Conservation (phyloP, 2,113 vertebrate genomes). For the Eleginops maclovinus region DNA sequence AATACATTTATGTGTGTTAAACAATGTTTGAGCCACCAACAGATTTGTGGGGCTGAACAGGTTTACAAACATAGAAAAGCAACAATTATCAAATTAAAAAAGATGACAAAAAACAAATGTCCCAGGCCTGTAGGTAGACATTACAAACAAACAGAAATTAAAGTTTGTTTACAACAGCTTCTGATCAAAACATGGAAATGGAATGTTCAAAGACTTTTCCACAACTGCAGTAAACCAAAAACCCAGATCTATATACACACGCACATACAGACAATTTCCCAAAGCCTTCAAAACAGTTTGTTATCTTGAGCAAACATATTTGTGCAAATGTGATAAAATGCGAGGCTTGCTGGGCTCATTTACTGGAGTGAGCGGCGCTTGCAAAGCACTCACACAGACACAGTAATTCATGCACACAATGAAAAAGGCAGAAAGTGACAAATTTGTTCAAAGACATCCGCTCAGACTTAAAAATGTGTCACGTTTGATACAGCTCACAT, state of each 20-base stretch:
- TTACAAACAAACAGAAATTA: no score
- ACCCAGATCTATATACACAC: background rate
- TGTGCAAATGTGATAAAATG: slow-evolving; percentile 41
- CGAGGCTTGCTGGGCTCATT: slow-evolving; percentile 13
- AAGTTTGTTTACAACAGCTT: background rate
- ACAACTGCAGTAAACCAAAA: background rate
- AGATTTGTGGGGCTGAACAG: background rate
- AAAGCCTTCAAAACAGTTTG: background rate
- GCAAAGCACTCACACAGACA: slow-evolving; percentile 22
- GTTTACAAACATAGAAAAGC: background rate
- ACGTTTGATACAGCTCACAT: slow-evolving; percentile 62
- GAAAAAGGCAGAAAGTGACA: slow-evolving; percentile 50
- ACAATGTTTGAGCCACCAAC: background rate
- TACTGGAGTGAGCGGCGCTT: slow-evolving; percentile 13
- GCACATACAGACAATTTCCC: background rate
- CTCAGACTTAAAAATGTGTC: slow-evolving; percentile 53
- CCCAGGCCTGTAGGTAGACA: background rate
- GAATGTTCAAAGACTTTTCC: background rate
- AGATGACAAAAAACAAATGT: background rate
- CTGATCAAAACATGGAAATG: background rate
- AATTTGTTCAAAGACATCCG: slow-evolving; percentile 61
- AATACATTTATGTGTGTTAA: background rate
- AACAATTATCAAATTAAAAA: background rate
- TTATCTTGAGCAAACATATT: slow-evolving; percentile 43
- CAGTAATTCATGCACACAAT: slow-evolving; percentile 51